phyloP scores from a whole-genome alignment of 1,140 invertebrate species.

The Drosophila nikananu region DNA sequence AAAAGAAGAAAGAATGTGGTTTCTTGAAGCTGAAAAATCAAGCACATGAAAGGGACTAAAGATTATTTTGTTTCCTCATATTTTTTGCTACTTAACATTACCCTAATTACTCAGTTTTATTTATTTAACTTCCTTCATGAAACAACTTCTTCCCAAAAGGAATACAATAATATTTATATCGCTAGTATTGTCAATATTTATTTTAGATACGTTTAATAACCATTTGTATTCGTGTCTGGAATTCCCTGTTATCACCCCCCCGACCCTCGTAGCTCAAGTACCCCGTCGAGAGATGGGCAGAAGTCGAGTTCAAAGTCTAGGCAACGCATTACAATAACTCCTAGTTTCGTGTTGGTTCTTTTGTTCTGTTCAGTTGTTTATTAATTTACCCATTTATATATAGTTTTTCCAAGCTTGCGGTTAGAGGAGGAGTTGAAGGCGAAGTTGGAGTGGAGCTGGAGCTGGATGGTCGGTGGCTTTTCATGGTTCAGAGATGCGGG shows the following conservation, averaged over 20 bases:
- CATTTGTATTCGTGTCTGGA: constrained; percentile 27
- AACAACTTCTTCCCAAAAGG: background rate
- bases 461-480: constrained; percentile 53
- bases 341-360: constrained; percentile 39
- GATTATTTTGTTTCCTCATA: too few relatives aligned
- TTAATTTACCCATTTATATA: constrained; percentile 51
- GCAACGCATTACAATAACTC: constrained; percentile 46
- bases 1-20: too few relatives aligned
- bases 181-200: constrained; percentile 9
- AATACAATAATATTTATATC: background rate
- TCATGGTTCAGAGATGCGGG: constrained; percentile 57
- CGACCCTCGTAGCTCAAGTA: background rate
- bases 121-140: background rate
- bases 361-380: constrained; percentile 53
- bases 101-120: background rate
- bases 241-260: constrained; percentile 4
- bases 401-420: constrained; percentile 52
- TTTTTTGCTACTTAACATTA: background rate
- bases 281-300: constrained; percentile 7
- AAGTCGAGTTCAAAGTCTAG: constrained; percentile 22
- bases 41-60: too few relatives aligned
- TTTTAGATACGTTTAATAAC: constrained; percentile 6
- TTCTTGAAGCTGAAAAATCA: too few relatives aligned
- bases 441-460: constrained; percentile 2
- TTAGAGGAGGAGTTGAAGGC: constrained; percentile 15